Evolutionary conservation across 1,140 invertebrate genomes (phyloP).

Genomic region (Elysia chlorotica): DNA sequence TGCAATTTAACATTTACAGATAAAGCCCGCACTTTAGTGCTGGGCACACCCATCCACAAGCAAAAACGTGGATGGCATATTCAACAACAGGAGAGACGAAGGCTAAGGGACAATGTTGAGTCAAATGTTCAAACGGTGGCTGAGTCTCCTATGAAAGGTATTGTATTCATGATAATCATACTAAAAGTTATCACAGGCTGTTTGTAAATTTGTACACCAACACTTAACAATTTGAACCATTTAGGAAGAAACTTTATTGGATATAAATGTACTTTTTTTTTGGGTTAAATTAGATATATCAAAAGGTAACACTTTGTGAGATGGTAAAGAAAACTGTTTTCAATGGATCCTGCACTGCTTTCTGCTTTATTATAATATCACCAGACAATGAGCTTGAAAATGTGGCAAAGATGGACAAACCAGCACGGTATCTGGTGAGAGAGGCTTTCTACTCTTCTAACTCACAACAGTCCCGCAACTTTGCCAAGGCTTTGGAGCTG

Average conservation of each 20-base stretch:
- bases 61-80: conserved; percentile 5
- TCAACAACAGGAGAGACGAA: conserved; percentile 2
- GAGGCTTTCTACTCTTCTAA: conserved; percentile 19
- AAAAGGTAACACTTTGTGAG: too few relatives aligned
- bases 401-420: neutral
- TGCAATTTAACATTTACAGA: neutral
- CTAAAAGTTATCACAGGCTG: too few relatives aligned
- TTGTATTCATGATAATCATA: neutral
- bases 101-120: conserved; percentile 3
- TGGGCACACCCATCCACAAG: conserved; percentile 17
- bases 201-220: too few relatives aligned
- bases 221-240: too few relatives aligned
- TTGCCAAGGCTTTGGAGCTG: conserved; percentile 6
- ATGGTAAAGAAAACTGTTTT: too few relatives aligned
- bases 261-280: too few relatives aligned
- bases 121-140: conserved; percentile 8
- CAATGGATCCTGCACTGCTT: too few relatives aligned
- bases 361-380: too few relatives aligned
- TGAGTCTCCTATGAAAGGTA: conserved; percentile 21
- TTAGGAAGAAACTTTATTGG: too few relatives aligned
- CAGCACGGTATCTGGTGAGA: conserved; percentile 9
- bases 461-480: conserved; percentile 11
- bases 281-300: too few relatives aligned
- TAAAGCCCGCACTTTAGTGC: neutral
- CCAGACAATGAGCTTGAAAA: too few relatives aligned